These are phyloP conservation scores for Enteromius mattozi DNA, from an alignment of 2,797 vertebrate species.

Conservation along the genomic window DNA sequence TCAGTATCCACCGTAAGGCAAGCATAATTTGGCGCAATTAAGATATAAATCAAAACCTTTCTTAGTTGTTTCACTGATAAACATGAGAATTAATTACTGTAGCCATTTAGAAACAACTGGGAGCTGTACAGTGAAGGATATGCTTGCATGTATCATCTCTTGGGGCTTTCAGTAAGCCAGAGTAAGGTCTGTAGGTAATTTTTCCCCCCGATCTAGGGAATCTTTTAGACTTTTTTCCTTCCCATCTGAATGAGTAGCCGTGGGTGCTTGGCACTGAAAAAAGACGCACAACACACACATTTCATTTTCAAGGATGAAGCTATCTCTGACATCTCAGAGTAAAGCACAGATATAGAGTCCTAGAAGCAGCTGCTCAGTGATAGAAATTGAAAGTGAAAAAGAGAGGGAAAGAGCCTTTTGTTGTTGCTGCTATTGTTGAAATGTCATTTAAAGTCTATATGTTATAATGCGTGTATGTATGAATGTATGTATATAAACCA, in stretches of 20 bases:
- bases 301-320: neutral
- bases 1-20: slow-evolving; percentile 40
- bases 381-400: neutral
- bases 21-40: slow-evolving; percentile 57
- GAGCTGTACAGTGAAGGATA: slow-evolving; percentile 22
- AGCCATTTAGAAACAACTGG: slow-evolving; percentile 44
- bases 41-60: slow-evolving; percentile 53
- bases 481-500: no score
- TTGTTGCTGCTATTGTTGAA: neutral
- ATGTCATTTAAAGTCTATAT: neutral
- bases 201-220: slow-evolving; percentile 69
- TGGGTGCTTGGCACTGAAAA: slow-evolving; percentile 38
- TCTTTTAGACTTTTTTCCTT: slow-evolving; percentile 69
- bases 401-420: neutral
- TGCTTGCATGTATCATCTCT: slow-evolving; percentile 64
- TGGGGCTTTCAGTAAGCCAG: slow-evolving; percentile 64
- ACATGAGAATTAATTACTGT: slow-evolving; percentile 11
- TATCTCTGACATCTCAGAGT: neutral
- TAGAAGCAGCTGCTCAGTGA: neutral
- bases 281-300: neutral
- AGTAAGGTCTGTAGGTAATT: slow-evolving; percentile 57
- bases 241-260: slow-evolving; percentile 52
- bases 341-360: neutral
- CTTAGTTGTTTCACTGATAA: slow-evolving; percentile 46
- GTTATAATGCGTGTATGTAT: no score